phyloP scores from a whole-genome alignment of 2,113 vertebrate genomes.

The Hyperopisus bebe region DNA sequence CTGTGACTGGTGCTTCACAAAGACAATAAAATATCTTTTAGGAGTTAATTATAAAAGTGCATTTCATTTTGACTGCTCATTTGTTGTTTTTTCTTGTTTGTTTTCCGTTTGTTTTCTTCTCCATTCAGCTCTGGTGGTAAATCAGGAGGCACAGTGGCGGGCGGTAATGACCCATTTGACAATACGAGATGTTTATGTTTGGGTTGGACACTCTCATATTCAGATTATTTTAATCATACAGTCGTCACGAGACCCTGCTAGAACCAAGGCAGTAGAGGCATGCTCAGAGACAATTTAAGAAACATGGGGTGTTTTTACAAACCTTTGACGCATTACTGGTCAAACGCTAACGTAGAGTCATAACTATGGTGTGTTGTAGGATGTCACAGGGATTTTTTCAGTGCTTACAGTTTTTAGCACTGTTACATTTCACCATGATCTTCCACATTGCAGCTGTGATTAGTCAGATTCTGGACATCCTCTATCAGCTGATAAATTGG shows the following conservation, averaged over 20 bases:
- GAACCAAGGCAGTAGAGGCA: background rate
- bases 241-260: background rate
- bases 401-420: background rate
- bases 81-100: background rate
- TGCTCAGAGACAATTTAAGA: background rate
- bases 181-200: background rate
- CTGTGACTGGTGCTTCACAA: background rate
- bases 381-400: background rate
- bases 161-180: constrained; percentile 3
- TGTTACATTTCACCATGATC: background rate
- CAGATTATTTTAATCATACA: background rate
- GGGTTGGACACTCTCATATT: background rate
- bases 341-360: background rate
- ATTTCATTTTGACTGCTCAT: constrained; percentile 10
- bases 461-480: background rate
- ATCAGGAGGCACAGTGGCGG: background rate
- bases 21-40: background rate
- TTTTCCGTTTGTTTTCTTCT: background rate
- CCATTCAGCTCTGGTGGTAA: background rate
- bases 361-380: background rate
- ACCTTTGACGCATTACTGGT: background rate
- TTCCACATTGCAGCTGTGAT: background rate
- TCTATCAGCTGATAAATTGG: background rate
- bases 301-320: background rate
- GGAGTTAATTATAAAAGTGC: background rate